Percentiles rank a stretch among this genome's conserved stretches.
These are phyloP conservation scores for Thoracochromis brauschi DNA, from an alignment of 2,113 vertebrate species.

Conservation along the genomic window DNA sequence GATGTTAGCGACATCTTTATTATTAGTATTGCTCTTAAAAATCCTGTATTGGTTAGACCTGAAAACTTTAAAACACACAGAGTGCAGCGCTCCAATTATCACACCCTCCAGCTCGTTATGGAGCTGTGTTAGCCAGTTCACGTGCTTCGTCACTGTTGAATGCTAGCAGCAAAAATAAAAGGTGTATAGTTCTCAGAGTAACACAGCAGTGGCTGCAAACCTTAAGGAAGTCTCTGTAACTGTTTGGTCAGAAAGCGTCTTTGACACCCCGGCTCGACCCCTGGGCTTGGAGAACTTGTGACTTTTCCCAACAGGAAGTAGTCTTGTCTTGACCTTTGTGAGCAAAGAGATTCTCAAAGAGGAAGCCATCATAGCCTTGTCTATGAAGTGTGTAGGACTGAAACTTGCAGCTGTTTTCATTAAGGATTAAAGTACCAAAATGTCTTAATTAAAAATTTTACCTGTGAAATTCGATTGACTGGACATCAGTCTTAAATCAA, in stretches of 20 bases:
- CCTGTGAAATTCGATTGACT: neutral
- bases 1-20: neutral
- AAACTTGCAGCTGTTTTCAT: neutral
- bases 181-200: rapidly evolving
- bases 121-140: neutral
- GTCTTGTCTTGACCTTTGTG: neutral
- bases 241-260: neutral
- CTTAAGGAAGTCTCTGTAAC: neutral
- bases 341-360: neutral
- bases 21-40: neutral
- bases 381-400: neutral
- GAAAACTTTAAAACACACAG: neutral
- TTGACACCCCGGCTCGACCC: rapidly evolving
- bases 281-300: neutral
- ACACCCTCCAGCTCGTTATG: neutral
- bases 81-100: neutral
- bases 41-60: neutral
- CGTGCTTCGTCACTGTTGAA: neutral
- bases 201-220: neutral
- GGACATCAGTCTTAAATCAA: neutral
- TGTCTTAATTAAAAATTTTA: neutral
- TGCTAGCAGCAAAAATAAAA: neutral
- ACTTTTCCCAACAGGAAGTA: neutral
- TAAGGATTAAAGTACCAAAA: neutral
- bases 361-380: neutral